Base-by-base conservation (phyloP, 2,797 vertebrate genomes). In the Vipera ursinii region DNA sequence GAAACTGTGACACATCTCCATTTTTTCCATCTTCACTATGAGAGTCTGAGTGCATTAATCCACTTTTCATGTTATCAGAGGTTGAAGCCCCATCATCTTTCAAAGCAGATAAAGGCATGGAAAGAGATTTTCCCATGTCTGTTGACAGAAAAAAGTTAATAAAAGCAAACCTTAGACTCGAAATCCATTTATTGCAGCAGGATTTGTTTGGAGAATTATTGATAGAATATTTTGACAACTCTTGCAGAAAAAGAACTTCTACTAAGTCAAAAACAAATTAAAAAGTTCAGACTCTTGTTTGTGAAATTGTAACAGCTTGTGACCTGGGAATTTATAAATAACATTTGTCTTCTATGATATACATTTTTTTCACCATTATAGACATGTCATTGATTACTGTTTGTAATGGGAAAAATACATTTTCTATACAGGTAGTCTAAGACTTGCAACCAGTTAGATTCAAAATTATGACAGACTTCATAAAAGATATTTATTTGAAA, bases 1-100 rank as follows among this genome's bases (percentile, higher is more conserved):
- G 99, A 95, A 99, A 99, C 96, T 99, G 99, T 0, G 99, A 99
- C 5, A 99, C 98, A 14, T 99, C 99, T 69, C 98, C 97, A 92
- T 96, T 96, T 97, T 98, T 98, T 94, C 96, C 97, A 57, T 97
- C 97, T 82, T 98, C 97, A 60, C 96, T 98, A 86, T 98, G 98
- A 1, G 93, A 94, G 89, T 98, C 98, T 0, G 92, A 97, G 91
- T 96, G 96, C 89, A 98, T 94, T 73, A 98, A 90, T 17, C 97
- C 97, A 3, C 96, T 98, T 86, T 96, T 96, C 95, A 97, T 93
- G 3, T 96, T 98, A 60, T 98, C 98, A 13, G 97, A 96, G 0
- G 92, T 94, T 0, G 98, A 97, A 89, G 98, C 94, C 9, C 97
- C 96, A 48, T 98, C 98, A 22, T 98, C 98, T 95, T 99, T 98